Evolutionary conservation across 2,888 invertebrate genomes (phyloP), one percentile per base, ranked within the genome.

Genomic region (Sinohyriopsis cumingii): DNA sequence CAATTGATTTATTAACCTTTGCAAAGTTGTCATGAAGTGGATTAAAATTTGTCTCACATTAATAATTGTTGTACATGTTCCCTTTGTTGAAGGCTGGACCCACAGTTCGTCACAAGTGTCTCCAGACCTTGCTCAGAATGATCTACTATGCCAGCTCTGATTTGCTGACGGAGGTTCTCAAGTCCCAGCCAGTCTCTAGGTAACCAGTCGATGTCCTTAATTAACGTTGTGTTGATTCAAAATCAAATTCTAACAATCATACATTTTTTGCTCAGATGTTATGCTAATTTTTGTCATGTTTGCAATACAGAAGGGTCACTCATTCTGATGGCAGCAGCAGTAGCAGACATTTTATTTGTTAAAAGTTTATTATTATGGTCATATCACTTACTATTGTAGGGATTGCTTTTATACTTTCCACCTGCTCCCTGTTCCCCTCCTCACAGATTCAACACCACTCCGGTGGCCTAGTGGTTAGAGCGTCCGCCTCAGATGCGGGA

Each of bases 41-140:
- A 57, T 45, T 12, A 12, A 12, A 45, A 45, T 45, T 45, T 45
- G 2, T 45, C 45, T 45, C 45, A 45, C 15, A 12, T 15, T 45
- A 45, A 12, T 45, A 45, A 12, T 12, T 45, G 15, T 15, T 45
- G 9, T 45, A 15, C 15, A 12, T 63, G 45, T 53, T 19, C 54
- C 55, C 24, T 67, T 67, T 65, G 19, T 73, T 77, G 20, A 76
- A 91, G 91, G 98, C 99, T 68, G 99, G 99, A 15, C 98, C 99
- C 53, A 96, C 98, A 73, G 97, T 99, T 53, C 94, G 98, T 83
- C 97, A 97, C 91, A 98, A 98, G 91, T 98, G 98, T 88, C 93
- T 99, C 74, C 94, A 97, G 87, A 98, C 99, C 7, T 93, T 99
- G 73, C 92, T 99, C 68, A 93, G 99, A 75, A 98, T 99, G 95